Conservation (phyloP, 2,113 vertebrate species). For the Urocitellus parryii region DNA sequence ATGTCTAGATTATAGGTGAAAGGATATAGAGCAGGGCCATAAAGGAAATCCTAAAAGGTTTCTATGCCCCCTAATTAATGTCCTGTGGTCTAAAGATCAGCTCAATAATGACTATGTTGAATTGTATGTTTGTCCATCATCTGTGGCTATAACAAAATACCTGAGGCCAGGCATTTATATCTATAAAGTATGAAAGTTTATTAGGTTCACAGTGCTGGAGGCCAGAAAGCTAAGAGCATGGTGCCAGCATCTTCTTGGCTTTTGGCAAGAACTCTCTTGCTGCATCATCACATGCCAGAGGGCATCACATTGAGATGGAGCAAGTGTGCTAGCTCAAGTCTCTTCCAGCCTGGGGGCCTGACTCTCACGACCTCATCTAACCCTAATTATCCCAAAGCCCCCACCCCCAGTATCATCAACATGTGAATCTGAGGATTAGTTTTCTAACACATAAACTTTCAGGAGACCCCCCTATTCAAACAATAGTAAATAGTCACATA, state of each 20-base stretch:
- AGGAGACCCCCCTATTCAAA: no score
- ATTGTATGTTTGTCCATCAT: not conserved
- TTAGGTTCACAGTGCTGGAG: not conserved
- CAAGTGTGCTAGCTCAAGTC: not conserved
- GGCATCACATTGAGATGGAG: not conserved
- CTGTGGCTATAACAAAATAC: not conserved
- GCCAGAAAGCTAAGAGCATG: not conserved
- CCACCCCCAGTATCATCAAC: not conserved
- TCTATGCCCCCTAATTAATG: not conserved
- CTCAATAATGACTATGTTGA: not conserved
- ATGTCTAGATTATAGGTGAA: not conserved
- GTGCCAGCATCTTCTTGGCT: no score
- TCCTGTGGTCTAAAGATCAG: not conserved
- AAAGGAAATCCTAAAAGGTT: not conserved
- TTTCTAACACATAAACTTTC: not conserved
- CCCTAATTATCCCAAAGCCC: not conserved
- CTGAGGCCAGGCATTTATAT: no score
- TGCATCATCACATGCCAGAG: not conserved
- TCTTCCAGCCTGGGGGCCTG: not conserved
- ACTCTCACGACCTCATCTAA: not conserved
- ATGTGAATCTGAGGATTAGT: no score
- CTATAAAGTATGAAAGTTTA: not conserved
- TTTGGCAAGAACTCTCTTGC: accelerated
- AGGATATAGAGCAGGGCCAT: not conserved
- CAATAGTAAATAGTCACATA: not conserved